phyloP scores from a whole-genome alignment of 2,888 invertebrate species.

The Heteropelma amictum region DNA sequence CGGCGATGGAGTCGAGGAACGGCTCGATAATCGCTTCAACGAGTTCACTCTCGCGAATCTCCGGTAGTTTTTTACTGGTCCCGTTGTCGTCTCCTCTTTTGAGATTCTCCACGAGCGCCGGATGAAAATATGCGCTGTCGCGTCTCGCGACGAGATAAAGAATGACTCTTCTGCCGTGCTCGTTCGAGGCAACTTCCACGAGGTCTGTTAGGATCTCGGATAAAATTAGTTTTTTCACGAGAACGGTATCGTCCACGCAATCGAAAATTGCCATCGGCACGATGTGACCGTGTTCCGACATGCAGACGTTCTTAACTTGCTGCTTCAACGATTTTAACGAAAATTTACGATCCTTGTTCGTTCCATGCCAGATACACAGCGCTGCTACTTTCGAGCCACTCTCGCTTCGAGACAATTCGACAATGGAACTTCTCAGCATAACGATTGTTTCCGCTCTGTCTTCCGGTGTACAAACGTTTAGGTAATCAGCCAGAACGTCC shows the following conservation, averaged over 20 bases:
- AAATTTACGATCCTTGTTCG: constrained; percentile 88
- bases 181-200: constrained; percentile 85
- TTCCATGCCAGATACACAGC: constrained; percentile 92
- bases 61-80: constrained; percentile 85
- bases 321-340: constrained; percentile 94
- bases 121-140: constrained; percentile 90
- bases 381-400: constrained; percentile 90
- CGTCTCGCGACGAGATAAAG: constrained; percentile 92
- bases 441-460: constrained; percentile 87
- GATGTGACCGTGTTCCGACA: constrained; percentile 92
- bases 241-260: constrained; percentile 93
- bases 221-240: constrained; percentile 90
- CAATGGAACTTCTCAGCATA: constrained; percentile 67
- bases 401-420: constrained; percentile 86
- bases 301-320: constrained; percentile 87
- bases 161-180: constrained; percentile 92
- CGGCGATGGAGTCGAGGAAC: constrained; percentile 80
- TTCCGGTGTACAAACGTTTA: constrained; percentile 85
- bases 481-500: constrained; percentile 88
- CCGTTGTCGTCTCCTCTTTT: constrained; percentile 86
- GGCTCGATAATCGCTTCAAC: constrained; percentile 82
- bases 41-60: constrained; percentile 84
- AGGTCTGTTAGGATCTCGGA: constrained; percentile 84
- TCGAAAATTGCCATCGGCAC: constrained; percentile 92
- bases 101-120: constrained; percentile 86